These are phyloP conservation scores for Microctonus brassicae DNA, from an alignment of 2,888 invertebrate species.

Conservation along the genomic window DNA sequence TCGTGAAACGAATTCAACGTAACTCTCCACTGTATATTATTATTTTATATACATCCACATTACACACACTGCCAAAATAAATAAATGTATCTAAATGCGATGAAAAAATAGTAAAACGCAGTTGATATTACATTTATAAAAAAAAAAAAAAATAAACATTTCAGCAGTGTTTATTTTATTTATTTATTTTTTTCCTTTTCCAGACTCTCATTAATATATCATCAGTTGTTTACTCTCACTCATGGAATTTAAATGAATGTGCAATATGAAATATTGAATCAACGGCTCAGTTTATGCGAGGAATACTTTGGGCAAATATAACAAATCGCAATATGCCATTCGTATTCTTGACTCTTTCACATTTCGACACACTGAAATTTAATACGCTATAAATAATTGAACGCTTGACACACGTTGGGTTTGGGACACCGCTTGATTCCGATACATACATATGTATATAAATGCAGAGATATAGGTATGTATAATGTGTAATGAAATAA, in stretches of 20 bases:
- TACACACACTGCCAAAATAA: not conserved
- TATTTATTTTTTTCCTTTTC: not conserved
- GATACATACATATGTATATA: slow-evolving; percentile 13
- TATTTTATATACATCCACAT: slow-evolving; percentile 23
- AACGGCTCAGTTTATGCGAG: not conserved
- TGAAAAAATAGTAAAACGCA: not conserved
- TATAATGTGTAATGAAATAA: not conserved
- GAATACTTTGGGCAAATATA: not conserved
- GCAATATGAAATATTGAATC: not conserved
- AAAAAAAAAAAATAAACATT: not conserved
- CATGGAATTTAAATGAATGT: not conserved
- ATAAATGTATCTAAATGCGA: too few species aligned
- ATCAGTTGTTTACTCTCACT: not conserved
- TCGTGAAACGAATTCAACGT: slow-evolving; percentile 36
- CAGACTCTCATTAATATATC: not conserved
- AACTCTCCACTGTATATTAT: slow-evolving; percentile 32
- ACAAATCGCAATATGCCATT: not conserved
- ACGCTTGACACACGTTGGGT: slow-evolving; percentile 21
- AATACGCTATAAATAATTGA: slow-evolving; percentile 39
- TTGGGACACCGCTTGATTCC: not conserved
- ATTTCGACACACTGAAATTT: slow-evolving; percentile 38
- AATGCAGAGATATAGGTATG: not conserved
- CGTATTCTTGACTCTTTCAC: slow-evolving; percentile 11
- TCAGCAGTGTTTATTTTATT: not conserved
- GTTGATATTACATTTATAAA: not conserved